A percentile compares a stretch with the other conserved stretches of the same genome.
Conservation (phyloP, 2,113 vertebrate species). For the Amazona guildingii region DNA sequence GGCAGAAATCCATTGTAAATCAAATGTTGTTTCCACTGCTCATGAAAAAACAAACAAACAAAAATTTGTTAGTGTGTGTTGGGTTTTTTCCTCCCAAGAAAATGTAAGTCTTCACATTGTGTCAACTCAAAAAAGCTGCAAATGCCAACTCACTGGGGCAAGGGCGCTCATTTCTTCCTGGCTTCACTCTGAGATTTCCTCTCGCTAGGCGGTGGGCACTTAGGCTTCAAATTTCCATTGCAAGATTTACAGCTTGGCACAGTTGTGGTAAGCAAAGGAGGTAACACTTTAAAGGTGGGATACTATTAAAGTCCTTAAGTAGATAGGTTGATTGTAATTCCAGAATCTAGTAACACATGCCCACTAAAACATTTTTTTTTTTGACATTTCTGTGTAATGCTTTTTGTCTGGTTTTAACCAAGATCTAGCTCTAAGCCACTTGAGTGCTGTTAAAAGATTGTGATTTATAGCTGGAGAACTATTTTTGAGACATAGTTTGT, state of each 20-base stretch:
- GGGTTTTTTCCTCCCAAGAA: rapidly evolving
- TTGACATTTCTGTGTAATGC: neutral
- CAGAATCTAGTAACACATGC: neutral
- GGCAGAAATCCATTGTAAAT: neutral
- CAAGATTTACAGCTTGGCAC: constrained; percentile 6
- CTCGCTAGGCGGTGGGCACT: neutral
- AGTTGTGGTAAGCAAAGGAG: neutral
- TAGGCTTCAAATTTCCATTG: neutral
- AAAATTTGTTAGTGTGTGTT: neutral
- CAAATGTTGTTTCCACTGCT: neutral
- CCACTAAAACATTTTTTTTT: neutral
- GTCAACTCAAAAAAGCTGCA: neutral
- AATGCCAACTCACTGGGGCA: neutral
- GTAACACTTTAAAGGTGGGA: neutral
- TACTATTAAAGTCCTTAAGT: neutral
- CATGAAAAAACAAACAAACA: neutral
- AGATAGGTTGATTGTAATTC: neutral
- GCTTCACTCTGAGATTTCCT: neutral
- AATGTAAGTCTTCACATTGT: neutral
- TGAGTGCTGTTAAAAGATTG: neutral
- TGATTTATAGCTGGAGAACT: neutral
- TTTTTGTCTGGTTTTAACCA: neutral
- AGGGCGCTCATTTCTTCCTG: neutral
- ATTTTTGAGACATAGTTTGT: constrained; percentile 41
- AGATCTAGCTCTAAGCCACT: neutral